A percentile compares a stretch with the other conserved stretches of the same genome.
Conservation (phyloP, 2,888 invertebrate species). For the Eupithecia vulgata region DNA sequence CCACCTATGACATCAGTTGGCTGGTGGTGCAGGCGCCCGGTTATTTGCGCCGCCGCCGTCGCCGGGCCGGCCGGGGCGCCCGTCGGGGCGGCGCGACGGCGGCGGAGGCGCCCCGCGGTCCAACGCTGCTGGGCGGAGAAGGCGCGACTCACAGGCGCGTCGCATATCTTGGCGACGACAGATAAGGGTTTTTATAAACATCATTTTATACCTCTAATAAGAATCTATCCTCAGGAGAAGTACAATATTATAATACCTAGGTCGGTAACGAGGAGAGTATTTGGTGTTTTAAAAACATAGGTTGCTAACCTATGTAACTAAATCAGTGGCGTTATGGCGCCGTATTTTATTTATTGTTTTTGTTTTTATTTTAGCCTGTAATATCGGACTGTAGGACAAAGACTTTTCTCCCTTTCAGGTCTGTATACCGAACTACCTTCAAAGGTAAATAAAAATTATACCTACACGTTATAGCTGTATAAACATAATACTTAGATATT, state of each 20-base stretch:
- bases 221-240: neutral
- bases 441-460: neutral
- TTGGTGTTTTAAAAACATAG: neutral
- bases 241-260: neutral
- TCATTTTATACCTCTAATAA: neutral
- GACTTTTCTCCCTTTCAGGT: neutral
- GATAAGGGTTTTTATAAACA: slow-evolving; percentile 7
- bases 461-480: neutral
- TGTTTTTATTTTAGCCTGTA: neutral
- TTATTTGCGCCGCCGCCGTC: slow-evolving; percentile 51
- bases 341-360: neutral
- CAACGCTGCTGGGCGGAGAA: slow-evolving; percentile 23
- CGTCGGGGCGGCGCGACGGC: slow-evolving; percentile 44
- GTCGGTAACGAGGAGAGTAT: neutral
- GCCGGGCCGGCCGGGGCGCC: slow-evolving; percentile 48
- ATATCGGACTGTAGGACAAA: neutral
- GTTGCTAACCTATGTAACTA: neutral
- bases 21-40: slow-evolving; percentile 59
- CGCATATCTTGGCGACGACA: neutral
- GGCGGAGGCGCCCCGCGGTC: slow-evolving; percentile 63
- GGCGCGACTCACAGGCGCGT: slow-evolving; percentile 35
- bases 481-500: neutral
- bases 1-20: slow-evolving; percentile 45
- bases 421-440: neutral
- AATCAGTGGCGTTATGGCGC: neutral